A percentile compares a stretch with the other conserved stretches of the same genome.
These are phyloP conservation scores for Pseudoips prasinana DNA, from an alignment of 2,888 invertebrate species.

Conservation along the genomic window DNA sequence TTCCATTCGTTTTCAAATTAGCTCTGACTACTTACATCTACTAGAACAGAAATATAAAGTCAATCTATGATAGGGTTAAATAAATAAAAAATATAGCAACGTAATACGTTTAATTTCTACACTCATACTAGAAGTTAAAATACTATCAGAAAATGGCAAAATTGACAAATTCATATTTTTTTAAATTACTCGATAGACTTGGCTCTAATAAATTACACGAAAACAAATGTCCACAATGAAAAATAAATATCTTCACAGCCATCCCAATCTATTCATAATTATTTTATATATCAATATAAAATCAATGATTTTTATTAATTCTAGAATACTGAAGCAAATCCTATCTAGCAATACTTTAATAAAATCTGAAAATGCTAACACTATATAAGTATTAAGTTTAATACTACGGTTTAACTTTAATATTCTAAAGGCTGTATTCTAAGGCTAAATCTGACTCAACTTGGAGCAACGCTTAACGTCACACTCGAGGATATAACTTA, in stretches of 20 bases:
- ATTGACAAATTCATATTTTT: constrained; percentile 13
- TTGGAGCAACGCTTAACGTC: too few species aligned
- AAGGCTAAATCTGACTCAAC: too few species aligned
- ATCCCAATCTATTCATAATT: constrained; percentile 17
- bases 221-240: constrained; percentile 1
- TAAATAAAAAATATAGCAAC: background rate
- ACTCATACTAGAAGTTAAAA: constrained; percentile 7
- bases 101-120: constrained; percentile 29
- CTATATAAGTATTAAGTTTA: too few species aligned
- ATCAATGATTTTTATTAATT: background rate
- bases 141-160: constrained; percentile 14
- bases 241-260: constrained; percentile 32
- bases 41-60: too few species aligned
- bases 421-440: too few species aligned
- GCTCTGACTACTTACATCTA: too few species aligned
- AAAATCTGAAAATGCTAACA: constrained; percentile 29
- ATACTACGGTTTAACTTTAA: too few species aligned
- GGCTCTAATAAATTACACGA: too few species aligned
- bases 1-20: too few species aligned
- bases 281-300: too few species aligned
- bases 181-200: background rate
- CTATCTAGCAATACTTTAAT: constrained; percentile 19
- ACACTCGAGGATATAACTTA: too few species aligned
- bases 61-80: too few species aligned
- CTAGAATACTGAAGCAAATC: constrained; percentile 25